A percentile compares a stretch with the other conserved stretches of the same genome.
phyloP scores from a whole-genome alignment of 2,113 vertebrate species.

The Pogonocichla stellata region DNA sequence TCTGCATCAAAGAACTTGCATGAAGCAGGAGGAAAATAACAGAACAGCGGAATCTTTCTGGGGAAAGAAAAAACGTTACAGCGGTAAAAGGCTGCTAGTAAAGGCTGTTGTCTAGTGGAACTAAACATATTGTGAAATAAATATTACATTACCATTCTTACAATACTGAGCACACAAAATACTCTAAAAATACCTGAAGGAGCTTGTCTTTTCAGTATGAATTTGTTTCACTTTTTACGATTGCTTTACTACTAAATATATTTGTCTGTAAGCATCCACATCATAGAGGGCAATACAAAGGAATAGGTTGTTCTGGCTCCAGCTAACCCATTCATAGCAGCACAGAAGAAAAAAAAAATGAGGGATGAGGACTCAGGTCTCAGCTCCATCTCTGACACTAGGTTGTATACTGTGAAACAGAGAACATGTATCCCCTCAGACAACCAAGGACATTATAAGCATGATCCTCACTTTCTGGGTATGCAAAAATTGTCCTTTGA shows the following conservation, averaged over 20 bases:
- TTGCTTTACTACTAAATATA: not conserved
- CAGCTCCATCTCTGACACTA: not conserved
- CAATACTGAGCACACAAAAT: not conserved
- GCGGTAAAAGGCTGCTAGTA: not conserved
- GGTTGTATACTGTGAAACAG: not conserved
- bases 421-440: not conserved
- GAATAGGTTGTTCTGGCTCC: not conserved
- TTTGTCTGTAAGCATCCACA: not conserved
- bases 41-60: not conserved
- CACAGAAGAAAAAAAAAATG: not conserved
- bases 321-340: not conserved
- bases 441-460: rapidly evolving
- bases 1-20: not conserved
- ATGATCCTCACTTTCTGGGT: not conserved
- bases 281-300: not conserved
- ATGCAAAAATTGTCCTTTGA: not conserved
- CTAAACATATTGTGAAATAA: conserved; percentile 4
- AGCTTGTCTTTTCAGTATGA: not conserved
- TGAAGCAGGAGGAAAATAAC: not conserved
- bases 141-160: not conserved
- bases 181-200: not conserved
- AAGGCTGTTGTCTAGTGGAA: conserved; percentile 1
- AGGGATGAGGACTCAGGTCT: not conserved
- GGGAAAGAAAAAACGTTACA: not conserved
- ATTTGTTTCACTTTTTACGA: not conserved